These are phyloP conservation scores for Pseudomyrmex cubaensis DNA, from an alignment of 1,140 invertebrate species.

Conservation along the genomic window DNA sequence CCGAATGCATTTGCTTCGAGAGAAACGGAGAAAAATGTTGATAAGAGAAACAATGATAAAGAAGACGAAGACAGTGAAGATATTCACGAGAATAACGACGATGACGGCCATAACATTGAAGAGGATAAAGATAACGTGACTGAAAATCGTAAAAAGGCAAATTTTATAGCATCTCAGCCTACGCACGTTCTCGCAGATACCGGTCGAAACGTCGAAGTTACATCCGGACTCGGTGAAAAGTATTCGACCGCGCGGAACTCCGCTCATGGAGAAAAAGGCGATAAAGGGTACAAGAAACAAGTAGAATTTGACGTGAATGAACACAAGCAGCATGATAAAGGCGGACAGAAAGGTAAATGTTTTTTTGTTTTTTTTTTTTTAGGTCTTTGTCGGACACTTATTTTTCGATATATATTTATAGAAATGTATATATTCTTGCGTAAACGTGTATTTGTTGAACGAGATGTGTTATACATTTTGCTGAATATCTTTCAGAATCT, in stretches of 20 bases:
- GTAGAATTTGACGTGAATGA: conserved; percentile 86
- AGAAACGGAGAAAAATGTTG: background rate
- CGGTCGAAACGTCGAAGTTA: conserved; percentile 19
- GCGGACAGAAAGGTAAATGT: conserved; percentile 74
- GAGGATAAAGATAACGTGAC: conserved; percentile 1
- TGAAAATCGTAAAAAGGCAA: background rate
- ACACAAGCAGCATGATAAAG: conserved; percentile 79
- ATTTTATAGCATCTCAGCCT: conserved; percentile 9
- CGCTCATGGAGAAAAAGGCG: conserved; percentile 85
- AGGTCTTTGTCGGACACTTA: conserved; percentile 32
- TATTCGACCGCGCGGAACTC: conserved; percentile 84
- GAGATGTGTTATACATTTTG: conserved; percentile 9
- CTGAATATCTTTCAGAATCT: conserved; percentile 83
- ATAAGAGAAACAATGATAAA: background rate
- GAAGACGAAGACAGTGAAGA: background rate
- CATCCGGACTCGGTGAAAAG: conserved; percentile 16
- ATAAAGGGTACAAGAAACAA: conserved; percentile 87
- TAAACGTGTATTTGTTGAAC: background rate
- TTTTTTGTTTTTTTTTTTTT: conserved; percentile 29
- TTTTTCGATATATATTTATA: conserved; percentile 2
- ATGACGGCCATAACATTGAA: background rate
- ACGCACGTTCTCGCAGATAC: background rate
- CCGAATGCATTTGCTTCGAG: background rate
- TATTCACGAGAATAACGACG: background rate
- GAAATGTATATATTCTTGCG: background rate